phyloP scores from a whole-genome alignment of 2,113 vertebrate genomes.

The Gila orcuttii region DNA sequence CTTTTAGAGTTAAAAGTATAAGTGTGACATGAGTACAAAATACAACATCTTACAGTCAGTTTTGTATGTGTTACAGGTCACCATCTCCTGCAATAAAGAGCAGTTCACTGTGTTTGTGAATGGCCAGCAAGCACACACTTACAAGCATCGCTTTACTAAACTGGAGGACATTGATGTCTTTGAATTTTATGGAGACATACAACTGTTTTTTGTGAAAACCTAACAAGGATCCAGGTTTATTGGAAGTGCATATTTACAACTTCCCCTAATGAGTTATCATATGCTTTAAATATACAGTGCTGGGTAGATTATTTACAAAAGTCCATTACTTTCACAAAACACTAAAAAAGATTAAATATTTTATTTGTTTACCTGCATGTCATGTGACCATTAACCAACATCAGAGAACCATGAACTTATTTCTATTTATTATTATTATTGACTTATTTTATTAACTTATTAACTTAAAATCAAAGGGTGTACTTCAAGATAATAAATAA shows the following conservation, averaged over 20 bases:
- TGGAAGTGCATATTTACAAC: background rate
- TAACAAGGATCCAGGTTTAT: conserved; percentile 41
- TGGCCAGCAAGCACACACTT: conserved; percentile 65
- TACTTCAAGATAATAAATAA: no score
- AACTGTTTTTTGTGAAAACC: conserved; percentile 61
- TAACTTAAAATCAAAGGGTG: no score
- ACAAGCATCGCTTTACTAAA: conserved; percentile 60
- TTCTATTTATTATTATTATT: no score
- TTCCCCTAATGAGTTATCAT: background rate
- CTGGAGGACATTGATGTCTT: conserved; percentile 58
- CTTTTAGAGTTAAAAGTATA: background rate
- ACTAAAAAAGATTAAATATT: no score
- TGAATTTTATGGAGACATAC: conserved; percentile 70
- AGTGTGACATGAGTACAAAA: background rate
- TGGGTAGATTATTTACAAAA: no score
- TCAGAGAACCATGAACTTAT: no score
- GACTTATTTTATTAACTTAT: no score
- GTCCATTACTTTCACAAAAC: no score
- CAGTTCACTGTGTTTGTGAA: conserved; percentile 67
- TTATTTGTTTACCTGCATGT: no score
- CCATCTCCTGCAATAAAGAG: conserved; percentile 66
- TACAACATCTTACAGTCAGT: background rate
- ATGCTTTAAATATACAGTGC: background rate
- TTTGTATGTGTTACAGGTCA: conserved; percentile 60
- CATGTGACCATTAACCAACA: no score